phyloP scores from a whole-genome alignment of 2,888 invertebrate genomes.

The Allygus modestus region DNA sequence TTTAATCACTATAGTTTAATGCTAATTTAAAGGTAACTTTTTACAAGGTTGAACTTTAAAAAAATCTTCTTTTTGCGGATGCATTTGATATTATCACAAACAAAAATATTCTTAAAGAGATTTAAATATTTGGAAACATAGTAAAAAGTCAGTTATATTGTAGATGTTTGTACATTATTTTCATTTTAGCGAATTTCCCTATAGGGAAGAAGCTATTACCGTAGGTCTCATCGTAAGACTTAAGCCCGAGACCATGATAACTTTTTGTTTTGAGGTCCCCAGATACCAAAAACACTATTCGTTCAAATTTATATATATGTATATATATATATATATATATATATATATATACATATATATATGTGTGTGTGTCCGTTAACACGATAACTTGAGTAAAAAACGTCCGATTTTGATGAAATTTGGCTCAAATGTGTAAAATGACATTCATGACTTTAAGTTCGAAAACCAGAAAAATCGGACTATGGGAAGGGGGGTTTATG shows the following conservation, averaged over 20 bases:
- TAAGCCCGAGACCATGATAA: neutral
- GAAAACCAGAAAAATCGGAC: neutral
- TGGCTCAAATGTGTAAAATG: neutral
- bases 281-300: neutral
- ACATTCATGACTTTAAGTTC: neutral
- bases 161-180: neutral
- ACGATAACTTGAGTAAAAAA: neutral
- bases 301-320: neutral
- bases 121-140: too few relatives aligned
- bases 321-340: neutral
- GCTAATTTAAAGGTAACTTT: too few relatives aligned
- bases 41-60: too few relatives aligned
- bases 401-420: neutral
- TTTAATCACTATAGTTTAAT: too few relatives aligned
- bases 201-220: slow-evolving; percentile 4
- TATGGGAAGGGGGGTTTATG: neutral
- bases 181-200: neutral
- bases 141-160: too few relatives aligned
- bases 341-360: neutral
- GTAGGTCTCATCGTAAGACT: neutral
- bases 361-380: neutral
- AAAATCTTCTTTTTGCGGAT: too few relatives aligned
- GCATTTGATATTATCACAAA: too few relatives aligned
- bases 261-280: neutral
- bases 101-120: too few relatives aligned